Base-by-base conservation (phyloP, 2,888 invertebrate species). In the Pseudolycoriella hygida region DNA sequence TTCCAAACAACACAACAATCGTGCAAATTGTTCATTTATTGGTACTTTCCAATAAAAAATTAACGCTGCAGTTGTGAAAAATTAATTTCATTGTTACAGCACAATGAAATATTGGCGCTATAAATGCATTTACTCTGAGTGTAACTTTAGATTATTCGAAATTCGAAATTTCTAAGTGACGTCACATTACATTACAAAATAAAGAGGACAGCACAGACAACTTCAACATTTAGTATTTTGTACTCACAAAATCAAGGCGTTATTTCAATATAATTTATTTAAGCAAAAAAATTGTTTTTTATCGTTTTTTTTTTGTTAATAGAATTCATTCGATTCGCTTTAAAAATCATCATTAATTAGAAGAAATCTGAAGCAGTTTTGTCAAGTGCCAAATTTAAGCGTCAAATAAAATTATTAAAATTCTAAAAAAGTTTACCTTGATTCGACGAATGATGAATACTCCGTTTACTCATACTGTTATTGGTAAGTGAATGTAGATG, bases 381-480 rank as follows among this genome's bases (percentile, higher is more conserved):
- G 14, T 39, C 17, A 39, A 3, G 10, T 10, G 19, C 41, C n/a
- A 25, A 14, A n/a, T 15, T 42, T 37, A 30, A 19, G n/a, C 43
- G 43, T 44, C 31, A 31, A 31, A 47, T 37, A 38, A 45, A 47
- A 45, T 43, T 47, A 45, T 39, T 34, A 19, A 40, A 5, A 12
- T 15, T 11, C 32, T 43, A 45, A 46, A 49, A 46, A 45, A 42
- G 31, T 19, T 37, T 38, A 42, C 37, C 43, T 44, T 40, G 37
- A 40, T 19, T 38, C 40, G 38, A 43, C 39, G 20, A 42, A 44
- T 32, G 37, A 34, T 31, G 42, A 42, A 25, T 40, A 40, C 31
- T 34, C 19, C n/a, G 20, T n/a, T 20, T 4, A 3, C 25, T 19
- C 40, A 38, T 34, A 38, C 41, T 38, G 17, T 14, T 37, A 15